Evolutionary conservation across 1,140 invertebrate genomes (phyloP), one percentile per base, ranked within the genome.

Genomic region (Calephelis virginiensis): DNA sequence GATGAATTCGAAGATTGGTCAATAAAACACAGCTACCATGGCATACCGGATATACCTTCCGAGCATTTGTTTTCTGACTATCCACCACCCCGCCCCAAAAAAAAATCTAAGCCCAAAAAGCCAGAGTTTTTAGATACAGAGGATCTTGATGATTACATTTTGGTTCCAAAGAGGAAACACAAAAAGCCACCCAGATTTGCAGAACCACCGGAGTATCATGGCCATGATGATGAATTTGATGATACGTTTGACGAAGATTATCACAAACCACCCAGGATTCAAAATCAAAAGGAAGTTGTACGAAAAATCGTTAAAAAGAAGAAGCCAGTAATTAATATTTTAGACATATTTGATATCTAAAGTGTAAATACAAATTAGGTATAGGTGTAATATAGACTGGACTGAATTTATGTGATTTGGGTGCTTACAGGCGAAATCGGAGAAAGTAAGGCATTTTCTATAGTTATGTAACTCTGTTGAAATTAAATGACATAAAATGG

Each of bases 291-390:
- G 63, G 85, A 89, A 78, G 67, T 90, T 11, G 74, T 90, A n/a
- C 73, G 81, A 40, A 90, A 90, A 82, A 75, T 90, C 60, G 78
- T 90, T 1, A 87, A 84, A 61, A 90, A 89, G 77, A 75, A 77
- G 72, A 84, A 80, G 65, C 83, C 85, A 11, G 71, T 80, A 14
- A 80, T 90, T 43, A 90, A 87, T 68, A 63, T 90, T 62, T 75
- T 90, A 82, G 88, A 90, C 66, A 85, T 90, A 76, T 85, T 90
- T 72, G 88, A 90, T 82, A 87, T 90, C 80, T 90, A 87, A 74
- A 61, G 64, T 77, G 66, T 73, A 71, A 71, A 79, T 87, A 87
- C 85, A 87, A 87, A 87, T 77, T 86, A 86, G 83, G 53, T 49
- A 50, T 66, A 66, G 56, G 63, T 38, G 56, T 56, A 56, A 11